phyloP scores from a whole-genome alignment of 2,113 vertebrate species.

The Aspidoscelis tigris region DNA sequence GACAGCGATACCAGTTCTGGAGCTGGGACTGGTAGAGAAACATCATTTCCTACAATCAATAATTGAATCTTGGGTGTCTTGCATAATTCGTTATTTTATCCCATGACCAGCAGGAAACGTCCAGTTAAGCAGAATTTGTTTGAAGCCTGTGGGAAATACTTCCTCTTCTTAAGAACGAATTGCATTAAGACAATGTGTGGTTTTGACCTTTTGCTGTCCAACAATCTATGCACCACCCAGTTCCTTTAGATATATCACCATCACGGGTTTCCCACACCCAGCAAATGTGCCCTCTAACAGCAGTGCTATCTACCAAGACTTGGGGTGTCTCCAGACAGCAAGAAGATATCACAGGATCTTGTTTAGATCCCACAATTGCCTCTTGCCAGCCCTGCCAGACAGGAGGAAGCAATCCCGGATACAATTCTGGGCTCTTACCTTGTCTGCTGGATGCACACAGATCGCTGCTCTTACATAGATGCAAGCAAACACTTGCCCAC shows the following conservation, averaged over 20 bases:
- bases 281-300: neutral
- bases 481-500: no score
- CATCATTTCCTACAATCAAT: neutral
- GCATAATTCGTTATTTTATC: neutral
- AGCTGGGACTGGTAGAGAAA: neutral
- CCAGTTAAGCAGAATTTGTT: neutral
- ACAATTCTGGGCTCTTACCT: no score
- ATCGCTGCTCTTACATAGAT: no score
- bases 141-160: neutral
- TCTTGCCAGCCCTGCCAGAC: no score
- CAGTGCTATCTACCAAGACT: neutral
- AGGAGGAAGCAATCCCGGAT: no score
- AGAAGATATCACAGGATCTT: no score
- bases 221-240: neutral
- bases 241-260: no score
- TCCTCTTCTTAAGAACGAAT: neutral
- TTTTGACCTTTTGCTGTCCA: neutral
- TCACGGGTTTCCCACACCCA: no score
- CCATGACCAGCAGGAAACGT: neutral
- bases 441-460: no score
- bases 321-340: no score
- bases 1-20: neutral
- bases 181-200: neutral
- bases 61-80: neutral
- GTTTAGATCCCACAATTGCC: no score